A percentile compares a stretch with the other conserved stretches of the same genome.
These are phyloP conservation scores for Sciaenops ocellatus DNA, from an alignment of 2,797 vertebrate genomes.

Conservation along the genomic window DNA sequence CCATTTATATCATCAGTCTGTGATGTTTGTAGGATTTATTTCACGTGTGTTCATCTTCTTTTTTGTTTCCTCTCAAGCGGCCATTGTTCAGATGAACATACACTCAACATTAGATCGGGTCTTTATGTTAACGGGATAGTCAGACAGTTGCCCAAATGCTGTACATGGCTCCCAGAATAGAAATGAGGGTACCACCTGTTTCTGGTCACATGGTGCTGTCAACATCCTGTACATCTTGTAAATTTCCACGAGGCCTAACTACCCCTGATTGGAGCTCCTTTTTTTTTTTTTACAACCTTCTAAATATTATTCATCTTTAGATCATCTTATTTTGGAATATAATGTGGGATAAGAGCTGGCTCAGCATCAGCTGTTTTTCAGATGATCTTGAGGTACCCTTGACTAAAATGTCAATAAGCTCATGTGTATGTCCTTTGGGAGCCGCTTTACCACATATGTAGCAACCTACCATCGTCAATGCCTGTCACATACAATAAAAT, in stretches of 20 bases:
- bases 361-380: constrained; percentile 2
- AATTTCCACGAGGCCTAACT: constrained; percentile 27
- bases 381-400: constrained; percentile 47
- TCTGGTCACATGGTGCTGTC: constrained; percentile 59
- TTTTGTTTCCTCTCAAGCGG: background rate
- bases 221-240: constrained; percentile 42
- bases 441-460: background rate
- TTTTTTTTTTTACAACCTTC: background rate
- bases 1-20: background rate
- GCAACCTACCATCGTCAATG: background rate
- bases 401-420: constrained; percentile 39
- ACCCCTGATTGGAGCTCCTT: background rate
- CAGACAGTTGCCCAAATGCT: constrained; percentile 52
- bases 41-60: background rate
- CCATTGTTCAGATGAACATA: background rate
- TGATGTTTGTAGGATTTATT: background rate
- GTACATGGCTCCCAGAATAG: constrained; percentile 68
- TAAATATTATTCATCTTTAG: too few relatives aligned
- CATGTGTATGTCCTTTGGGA: constrained; percentile 35
- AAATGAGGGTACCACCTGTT: constrained; percentile 76
- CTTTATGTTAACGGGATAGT: constrained; percentile 27
- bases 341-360: background rate
- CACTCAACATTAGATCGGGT: constrained; percentile 5
- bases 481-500: constrained; percentile 20
- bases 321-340: too few relatives aligned